These are phyloP conservation scores for Morpho achilles DNA, from an alignment of 2,888 invertebrate species.

Conservation along the genomic window DNA sequence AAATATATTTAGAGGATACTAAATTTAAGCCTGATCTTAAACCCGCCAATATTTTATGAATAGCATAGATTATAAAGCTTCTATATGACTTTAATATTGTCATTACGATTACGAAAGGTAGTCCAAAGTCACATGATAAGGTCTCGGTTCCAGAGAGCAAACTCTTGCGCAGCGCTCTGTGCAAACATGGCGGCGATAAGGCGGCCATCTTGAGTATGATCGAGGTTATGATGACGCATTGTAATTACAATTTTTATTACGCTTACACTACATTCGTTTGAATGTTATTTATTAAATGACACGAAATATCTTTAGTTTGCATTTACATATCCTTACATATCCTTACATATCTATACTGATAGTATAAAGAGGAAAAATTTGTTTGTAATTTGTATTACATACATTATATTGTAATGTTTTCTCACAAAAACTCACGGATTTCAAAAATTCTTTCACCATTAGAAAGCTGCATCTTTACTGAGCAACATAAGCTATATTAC, in stretches of 20 bases:
- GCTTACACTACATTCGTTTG: not conserved
- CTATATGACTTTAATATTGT: conserved; percentile 15
- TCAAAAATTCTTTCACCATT: too few relatives aligned
- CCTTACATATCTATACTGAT: too few relatives aligned
- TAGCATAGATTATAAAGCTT: conserved; percentile 4
- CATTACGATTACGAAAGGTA: conserved; percentile 24
- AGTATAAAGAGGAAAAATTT: too few relatives aligned
- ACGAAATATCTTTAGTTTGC: not conserved
- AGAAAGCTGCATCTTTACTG: too few relatives aligned
- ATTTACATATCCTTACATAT: not conserved
- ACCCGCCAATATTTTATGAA: too few relatives aligned
- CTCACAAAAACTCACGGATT: too few relatives aligned
- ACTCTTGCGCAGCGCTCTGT: conserved; percentile 68
- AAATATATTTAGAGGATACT: too few relatives aligned
- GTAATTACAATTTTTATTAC: conserved; percentile 57
- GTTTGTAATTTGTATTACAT: too few relatives aligned
- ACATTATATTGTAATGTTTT: too few relatives aligned
- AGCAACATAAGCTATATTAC: too few relatives aligned
- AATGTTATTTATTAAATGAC: not conserved
- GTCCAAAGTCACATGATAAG: conserved; percentile 28
- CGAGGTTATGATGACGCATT: conserved; percentile 63
- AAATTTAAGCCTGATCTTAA: too few relatives aligned
- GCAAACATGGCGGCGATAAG: conserved; percentile 73
- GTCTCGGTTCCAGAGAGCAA: conserved; percentile 62
- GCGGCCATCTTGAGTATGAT: conserved; percentile 67